These are phyloP conservation scores for Myiotriccus ornatus DNA, from an alignment of 2,797 vertebrate species.

Conservation along the genomic window DNA sequence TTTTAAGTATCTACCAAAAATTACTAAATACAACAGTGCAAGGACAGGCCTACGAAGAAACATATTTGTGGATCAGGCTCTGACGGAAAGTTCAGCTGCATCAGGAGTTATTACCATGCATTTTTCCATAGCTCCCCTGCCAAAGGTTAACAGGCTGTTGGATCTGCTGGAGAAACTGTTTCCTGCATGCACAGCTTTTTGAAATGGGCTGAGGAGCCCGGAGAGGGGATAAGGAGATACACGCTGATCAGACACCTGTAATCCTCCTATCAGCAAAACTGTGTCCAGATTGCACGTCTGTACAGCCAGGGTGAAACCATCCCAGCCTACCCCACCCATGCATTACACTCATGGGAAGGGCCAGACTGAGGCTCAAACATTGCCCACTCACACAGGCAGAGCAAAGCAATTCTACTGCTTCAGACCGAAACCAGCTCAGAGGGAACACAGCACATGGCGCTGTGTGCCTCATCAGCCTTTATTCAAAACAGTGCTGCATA, in stretches of 20 bases:
- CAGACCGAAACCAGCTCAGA: not conserved
- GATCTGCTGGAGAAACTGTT: not conserved
- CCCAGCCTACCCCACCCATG: not conserved
- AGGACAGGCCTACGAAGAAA: not conserved
- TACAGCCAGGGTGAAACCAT: not conserved
- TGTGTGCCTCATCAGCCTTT: not conserved
- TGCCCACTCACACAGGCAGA: not conserved
- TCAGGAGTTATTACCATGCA: not conserved
- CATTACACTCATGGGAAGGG: not conserved
- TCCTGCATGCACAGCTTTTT: not conserved
- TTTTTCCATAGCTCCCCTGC: not conserved
- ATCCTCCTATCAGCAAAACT: not conserved
- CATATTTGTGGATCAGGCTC: not conserved
- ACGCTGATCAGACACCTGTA: not conserved
- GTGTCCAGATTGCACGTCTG: not conserved
- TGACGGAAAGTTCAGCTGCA: not conserved
- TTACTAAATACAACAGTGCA: not conserved
- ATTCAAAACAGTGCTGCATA: not conserved
- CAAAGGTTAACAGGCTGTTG: not conserved
- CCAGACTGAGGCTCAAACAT: not conserved
- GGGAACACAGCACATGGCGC: fast-evolving
- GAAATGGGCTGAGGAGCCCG: not conserved
- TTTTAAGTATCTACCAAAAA: not conserved
- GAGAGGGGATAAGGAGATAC: not conserved
- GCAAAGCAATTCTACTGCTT: not conserved